Evolutionary conservation across 2,113 vertebrate genomes (phyloP).

Genomic region (Ciconia stormi): DNA sequence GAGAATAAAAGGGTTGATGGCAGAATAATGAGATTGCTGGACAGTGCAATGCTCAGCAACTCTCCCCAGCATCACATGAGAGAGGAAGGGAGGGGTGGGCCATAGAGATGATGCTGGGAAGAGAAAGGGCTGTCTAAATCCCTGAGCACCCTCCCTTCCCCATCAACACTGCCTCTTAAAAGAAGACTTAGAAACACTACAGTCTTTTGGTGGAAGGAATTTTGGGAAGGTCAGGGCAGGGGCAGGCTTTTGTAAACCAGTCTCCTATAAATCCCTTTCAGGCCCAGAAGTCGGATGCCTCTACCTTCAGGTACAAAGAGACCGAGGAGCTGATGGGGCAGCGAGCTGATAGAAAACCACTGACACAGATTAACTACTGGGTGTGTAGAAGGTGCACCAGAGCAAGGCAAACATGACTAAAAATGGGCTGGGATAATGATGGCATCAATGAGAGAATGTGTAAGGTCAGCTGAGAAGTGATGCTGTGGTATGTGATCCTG

Average conservation of each 20-base stretch:
- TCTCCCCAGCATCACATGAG: constrained; percentile 52
- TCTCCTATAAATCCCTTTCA: background rate
- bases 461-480: background rate
- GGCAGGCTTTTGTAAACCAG: constrained; percentile 17
- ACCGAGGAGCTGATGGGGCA: background rate
- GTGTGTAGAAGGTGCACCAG: background rate
- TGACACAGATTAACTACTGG: background rate
- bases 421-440: background rate
- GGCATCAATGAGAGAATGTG: background rate
- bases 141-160: constrained; percentile 25
- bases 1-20: constrained; percentile 74
- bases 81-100: background rate
- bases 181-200: constrained; percentile 28
- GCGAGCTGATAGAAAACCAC: background rate
- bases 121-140: constrained; percentile 11
- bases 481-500: background rate
- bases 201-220: constrained; percentile 17
- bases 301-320: background rate
- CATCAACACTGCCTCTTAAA: background rate
- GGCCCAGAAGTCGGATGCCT: background rate
- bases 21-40: constrained; percentile 66
- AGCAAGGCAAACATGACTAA: background rate
- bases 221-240: constrained; percentile 12
- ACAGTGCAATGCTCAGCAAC: constrained; percentile 72
- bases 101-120: background rate